phyloP scores from a whole-genome alignment of 2,113 vertebrate species.

The Tachysurus fulvidraco region DNA sequence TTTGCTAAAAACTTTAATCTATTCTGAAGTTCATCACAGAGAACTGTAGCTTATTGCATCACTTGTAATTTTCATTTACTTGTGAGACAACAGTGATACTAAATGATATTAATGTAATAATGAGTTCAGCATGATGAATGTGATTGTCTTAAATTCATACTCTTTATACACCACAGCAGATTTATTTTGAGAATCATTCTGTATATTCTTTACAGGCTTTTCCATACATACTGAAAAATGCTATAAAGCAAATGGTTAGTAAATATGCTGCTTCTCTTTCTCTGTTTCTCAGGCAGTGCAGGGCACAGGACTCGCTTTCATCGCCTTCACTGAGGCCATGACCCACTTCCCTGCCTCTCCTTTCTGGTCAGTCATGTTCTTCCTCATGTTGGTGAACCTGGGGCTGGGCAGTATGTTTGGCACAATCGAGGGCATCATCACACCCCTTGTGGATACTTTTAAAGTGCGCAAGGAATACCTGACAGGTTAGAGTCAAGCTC shows the following conservation, averaged over 20 bases:
- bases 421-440: constrained; percentile 95
- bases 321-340: constrained; percentile 98
- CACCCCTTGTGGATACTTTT: constrained; percentile 90
- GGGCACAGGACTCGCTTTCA: constrained; percentile 95
- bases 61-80: background rate
- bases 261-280: background rate
- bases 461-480: constrained; percentile 94
- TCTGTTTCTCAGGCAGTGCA: constrained; percentile 81
- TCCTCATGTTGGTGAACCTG: constrained; percentile 95
- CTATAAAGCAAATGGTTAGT: background rate
- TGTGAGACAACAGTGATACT: background rate
- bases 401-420: constrained; percentile 99
- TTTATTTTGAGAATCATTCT: background rate
- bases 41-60: background rate
- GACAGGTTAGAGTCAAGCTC: constrained; percentile 69
- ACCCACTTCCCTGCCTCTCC: constrained; percentile 95
- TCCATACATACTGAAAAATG: background rate
- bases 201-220: background rate
- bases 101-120: background rate
- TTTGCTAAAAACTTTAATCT: no score
- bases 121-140: background rate
- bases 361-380: constrained; percentile 99
- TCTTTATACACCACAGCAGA: background rate
- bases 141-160: background rate
- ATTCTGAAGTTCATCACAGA: background rate